phyloP scores from a whole-genome alignment of 2,888 invertebrate species.

The Scrobipalpa costella region DNA sequence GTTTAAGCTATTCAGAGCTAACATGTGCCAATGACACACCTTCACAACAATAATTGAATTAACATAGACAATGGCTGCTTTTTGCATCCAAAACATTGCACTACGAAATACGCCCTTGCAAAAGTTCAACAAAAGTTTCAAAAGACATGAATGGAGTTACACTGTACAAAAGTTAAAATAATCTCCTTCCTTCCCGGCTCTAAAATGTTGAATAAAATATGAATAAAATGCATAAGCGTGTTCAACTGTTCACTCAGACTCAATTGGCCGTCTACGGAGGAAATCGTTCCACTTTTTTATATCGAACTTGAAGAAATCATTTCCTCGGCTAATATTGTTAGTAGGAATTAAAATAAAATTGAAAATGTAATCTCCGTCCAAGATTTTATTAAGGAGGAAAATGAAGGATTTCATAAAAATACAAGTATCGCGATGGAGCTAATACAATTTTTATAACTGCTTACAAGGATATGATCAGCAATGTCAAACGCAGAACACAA shows the following conservation, averaged over 20 bases:
- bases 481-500: constrained; percentile 30
- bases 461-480: constrained; percentile 32
- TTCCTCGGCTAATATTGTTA: constrained; percentile 20
- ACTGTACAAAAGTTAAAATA: background rate
- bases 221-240: constrained; percentile 29
- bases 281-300: constrained; percentile 27
- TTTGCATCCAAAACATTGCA: background rate
- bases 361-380: constrained; percentile 10
- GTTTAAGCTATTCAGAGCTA: constrained; percentile 10
- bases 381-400: constrained; percentile 14
- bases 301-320: constrained; percentile 26
- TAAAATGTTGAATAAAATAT: constrained; percentile 1
- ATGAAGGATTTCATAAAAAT: constrained; percentile 18
- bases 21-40: constrained; percentile 16
- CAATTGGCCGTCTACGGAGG: constrained; percentile 30
- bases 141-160: background rate
- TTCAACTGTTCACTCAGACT: constrained; percentile 24
- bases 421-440: constrained; percentile 17
- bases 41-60: constrained; percentile 10
- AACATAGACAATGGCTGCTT: constrained; percentile 4
- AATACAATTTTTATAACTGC: constrained; percentile 30
- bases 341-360: constrained; percentile 19
- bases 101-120: background rate
- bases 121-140: background rate
- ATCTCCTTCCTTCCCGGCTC: background rate